These are phyloP conservation scores for Mastacembelus armatus DNA, from an alignment of 2,797 vertebrate genomes.

Conservation along the genomic window DNA sequence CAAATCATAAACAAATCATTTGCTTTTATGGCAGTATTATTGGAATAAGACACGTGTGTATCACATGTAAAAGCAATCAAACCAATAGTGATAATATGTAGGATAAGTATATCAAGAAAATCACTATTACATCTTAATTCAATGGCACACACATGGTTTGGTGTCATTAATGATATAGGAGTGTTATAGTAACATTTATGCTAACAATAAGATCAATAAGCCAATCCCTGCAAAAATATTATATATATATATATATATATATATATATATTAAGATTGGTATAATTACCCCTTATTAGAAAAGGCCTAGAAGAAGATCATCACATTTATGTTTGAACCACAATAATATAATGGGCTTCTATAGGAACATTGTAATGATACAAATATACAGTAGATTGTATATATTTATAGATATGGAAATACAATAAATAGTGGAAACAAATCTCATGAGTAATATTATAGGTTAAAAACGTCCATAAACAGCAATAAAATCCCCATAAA, in stretches of 20 bases:
- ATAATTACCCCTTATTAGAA: background rate
- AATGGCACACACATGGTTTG: background rate
- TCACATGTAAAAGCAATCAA: background rate
- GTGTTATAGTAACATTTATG: background rate
- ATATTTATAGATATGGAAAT: background rate
- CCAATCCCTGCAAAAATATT: background rate
- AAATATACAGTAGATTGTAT: background rate
- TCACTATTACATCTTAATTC: background rate
- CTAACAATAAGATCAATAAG: background rate
- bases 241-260: too few relatives aligned
- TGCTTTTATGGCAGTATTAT: background rate
- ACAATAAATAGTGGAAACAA: background rate
- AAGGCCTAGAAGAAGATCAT: background rate
- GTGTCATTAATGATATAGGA: background rate
- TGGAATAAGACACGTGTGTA: background rate
- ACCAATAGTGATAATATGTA: background rate
- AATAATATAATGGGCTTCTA: background rate
- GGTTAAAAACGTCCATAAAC: background rate
- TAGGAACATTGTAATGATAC: background rate
- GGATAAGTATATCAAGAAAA: background rate
- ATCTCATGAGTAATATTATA: background rate
- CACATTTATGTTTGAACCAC: background rate
- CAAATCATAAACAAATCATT: background rate
- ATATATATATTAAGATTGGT: background rate
- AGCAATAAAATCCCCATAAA: background rate